Evolutionary conservation across 2,113 vertebrate genomes (phyloP).

Genomic region (Erpornis zantholeuca): DNA sequence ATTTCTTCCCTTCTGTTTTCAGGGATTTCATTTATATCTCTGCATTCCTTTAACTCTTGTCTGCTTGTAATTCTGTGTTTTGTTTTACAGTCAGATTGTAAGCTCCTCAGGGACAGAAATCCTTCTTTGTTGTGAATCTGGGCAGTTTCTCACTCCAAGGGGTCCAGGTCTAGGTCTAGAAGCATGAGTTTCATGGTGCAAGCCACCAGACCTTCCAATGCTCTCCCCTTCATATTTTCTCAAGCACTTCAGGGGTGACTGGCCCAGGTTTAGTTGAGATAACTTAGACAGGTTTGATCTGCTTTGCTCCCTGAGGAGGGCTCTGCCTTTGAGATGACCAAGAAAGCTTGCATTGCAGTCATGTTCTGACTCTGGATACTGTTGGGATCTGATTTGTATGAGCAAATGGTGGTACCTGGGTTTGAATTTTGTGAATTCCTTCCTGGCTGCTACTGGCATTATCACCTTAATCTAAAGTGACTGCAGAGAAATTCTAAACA

Average conservation of each 20-base stretch:
- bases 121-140: background rate
- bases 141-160: background rate
- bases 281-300: background rate
- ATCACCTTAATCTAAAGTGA: background rate
- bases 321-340: background rate
- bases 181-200: background rate
- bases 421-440: background rate
- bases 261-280: background rate
- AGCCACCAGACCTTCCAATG: background rate
- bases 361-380: background rate
- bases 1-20: background rate
- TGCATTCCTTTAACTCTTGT: background rate
- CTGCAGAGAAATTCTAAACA: background rate
- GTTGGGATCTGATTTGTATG: background rate
- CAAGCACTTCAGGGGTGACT: background rate
- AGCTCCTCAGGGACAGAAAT: background rate
- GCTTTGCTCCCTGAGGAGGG: background rate
- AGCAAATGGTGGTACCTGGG: background rate
- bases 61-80: background rate
- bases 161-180: background rate
- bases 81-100: background rate
- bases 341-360: background rate
- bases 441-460: background rate
- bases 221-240: background rate
- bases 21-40: background rate